These are phyloP conservation scores for Muscicapa comitata DNA, from an alignment of 2,797 vertebrate genomes.

Conservation along the genomic window DNA sequence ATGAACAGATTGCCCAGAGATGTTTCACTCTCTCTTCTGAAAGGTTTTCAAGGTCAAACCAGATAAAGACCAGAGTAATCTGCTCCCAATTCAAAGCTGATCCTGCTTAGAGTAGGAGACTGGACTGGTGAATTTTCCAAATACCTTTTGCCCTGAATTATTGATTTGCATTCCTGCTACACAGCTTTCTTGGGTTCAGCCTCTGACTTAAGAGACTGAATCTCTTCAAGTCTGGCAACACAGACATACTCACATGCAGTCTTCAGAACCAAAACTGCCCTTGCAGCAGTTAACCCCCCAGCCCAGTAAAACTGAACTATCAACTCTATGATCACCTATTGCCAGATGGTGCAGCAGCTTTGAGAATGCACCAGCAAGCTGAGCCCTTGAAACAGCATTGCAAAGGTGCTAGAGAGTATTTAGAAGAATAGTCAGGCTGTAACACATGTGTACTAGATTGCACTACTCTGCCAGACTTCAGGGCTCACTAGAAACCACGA, in stretches of 20 bases:
- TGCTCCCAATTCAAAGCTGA: neutral
- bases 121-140: neutral
- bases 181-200: neutral
- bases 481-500: neutral
- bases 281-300: neutral
- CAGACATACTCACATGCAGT: rapidly evolving
- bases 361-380: neutral
- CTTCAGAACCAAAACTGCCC: neutral
- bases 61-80: neutral
- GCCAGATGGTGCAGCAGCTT: neutral
- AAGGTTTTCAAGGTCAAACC: neutral
- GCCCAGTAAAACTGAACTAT: neutral
- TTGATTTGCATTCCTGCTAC: neutral
- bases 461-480: neutral
- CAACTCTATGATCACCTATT: neutral
- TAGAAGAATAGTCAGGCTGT: neutral
- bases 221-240: neutral
- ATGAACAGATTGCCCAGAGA: neutral
- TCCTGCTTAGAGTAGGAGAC: neutral
- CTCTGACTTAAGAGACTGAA: neutral
- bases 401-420: neutral
- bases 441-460: rapidly evolving
- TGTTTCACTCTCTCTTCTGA: neutral
- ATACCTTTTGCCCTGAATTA: neutral
- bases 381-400: neutral